Conservation (phyloP, 2,888 invertebrate genomes). For the Apantesis nais region DNA sequence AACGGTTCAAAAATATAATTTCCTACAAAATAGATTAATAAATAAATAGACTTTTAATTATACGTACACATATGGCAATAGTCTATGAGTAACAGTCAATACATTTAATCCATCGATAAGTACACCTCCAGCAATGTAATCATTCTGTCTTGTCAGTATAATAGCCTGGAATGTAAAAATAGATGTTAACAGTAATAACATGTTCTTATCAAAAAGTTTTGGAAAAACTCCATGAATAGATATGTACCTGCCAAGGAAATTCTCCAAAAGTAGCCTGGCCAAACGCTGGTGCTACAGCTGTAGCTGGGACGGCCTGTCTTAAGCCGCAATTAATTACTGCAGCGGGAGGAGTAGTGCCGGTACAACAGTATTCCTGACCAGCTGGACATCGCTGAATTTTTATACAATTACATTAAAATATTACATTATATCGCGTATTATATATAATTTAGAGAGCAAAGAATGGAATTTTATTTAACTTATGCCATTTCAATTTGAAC, state of each 20-base stretch:
- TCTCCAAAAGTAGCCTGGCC: slow-evolving; percentile 89
- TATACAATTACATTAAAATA: not conserved
- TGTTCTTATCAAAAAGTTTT: not conserved
- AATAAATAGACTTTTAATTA: not conserved
- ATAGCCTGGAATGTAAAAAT: slow-evolving; percentile 68
- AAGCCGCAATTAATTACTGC: slow-evolving; percentile 75
- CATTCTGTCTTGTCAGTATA: slow-evolving; percentile 85
- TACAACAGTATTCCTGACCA: slow-evolving; percentile 79
- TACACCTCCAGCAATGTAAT: slow-evolving; percentile 90
- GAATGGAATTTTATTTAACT: not conserved
- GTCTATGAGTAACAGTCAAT: slow-evolving; percentile 90
- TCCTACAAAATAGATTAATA: not conserved
- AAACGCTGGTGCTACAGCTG: slow-evolving; percentile 64
- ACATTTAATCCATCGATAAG: slow-evolving; percentile 89
- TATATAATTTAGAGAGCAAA: too few species aligned
- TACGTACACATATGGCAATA: slow-evolving; percentile 86
- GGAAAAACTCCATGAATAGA: not conserved
- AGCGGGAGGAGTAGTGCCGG: slow-evolving; percentile 24
- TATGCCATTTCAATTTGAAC: not conserved
- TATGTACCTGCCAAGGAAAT: slow-evolving; percentile 90
- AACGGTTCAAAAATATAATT: too few species aligned
- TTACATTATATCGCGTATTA: not conserved
- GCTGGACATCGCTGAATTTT: slow-evolving; percentile 62
- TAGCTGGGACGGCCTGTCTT: slow-evolving; percentile 66
- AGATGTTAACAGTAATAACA: not conserved